Conservation (phyloP, 2,888 invertebrate species). For the Hesperia comma region DNA sequence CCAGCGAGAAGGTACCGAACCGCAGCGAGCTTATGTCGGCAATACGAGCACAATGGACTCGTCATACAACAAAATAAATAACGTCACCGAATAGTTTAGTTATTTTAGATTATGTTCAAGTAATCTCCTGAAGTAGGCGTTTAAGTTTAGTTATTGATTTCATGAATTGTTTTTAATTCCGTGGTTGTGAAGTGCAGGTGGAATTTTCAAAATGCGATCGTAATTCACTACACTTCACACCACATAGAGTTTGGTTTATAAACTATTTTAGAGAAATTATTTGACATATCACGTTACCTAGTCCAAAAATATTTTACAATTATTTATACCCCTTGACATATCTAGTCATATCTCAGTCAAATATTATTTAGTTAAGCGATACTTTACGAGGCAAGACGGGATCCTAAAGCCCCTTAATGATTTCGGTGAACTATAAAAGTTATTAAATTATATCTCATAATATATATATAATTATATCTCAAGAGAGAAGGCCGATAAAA, state of each 20-base stretch:
- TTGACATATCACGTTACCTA: slow-evolving; percentile 48
- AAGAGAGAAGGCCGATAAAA: slow-evolving; percentile 11
- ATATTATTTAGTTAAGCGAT: slow-evolving; percentile 54
- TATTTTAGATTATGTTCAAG: slow-evolving; percentile 53
- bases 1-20: slow-evolving; percentile 94
- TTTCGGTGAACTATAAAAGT: slow-evolving; percentile 54
- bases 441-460: slow-evolving; percentile 40
- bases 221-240: not conserved
- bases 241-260: not conserved
- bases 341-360: slow-evolving; percentile 66
- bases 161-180: not conserved
- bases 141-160: slow-evolving; percentile 12
- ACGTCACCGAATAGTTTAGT: slow-evolving; percentile 45
- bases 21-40: slow-evolving; percentile 93
- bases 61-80: slow-evolving; percentile 92
- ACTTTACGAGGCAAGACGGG: slow-evolving; percentile 52
- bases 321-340: slow-evolving; percentile 52
- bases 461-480: slow-evolving; percentile 21
- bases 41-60: slow-evolving; percentile 92
- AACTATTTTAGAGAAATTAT: slow-evolving; percentile 19
- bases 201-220: not conserved
- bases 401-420: slow-evolving; percentile 48
- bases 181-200: slow-evolving; percentile 4
- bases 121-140: slow-evolving; percentile 5
- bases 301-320: slow-evolving; percentile 41